Base-by-base conservation (phyloP, 2,888 invertebrate species). In the Perizoma affinitatum region DNA sequence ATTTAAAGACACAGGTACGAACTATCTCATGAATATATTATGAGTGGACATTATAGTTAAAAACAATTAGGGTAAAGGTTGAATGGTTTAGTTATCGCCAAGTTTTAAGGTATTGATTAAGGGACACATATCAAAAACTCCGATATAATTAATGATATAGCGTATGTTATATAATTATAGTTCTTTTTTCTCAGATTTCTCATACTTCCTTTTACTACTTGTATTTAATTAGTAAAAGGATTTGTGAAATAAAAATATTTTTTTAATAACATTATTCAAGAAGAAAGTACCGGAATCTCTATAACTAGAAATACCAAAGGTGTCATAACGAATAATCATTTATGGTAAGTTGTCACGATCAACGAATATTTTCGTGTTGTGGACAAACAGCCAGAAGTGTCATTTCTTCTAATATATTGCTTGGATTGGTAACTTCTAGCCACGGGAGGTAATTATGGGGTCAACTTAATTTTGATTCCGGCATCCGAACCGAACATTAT, bases 11-110 rank as follows among this genome's bases (percentile, higher is more conserved):
- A 85, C 80, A 80, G 82, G 82, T 79, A 80, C 83, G 70, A 76
- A 72, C 75, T 74, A 76, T 79, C 78, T 86, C 83, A 86, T 87
- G 87, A 87, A 88, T 88, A 86, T 74, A 78, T 84, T 83, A 86
- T 73, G 68, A 73, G 70, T 79, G 77, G 77, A 82, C 78, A 80
- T 84, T 82, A 78, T 75, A 79, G 79, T 82, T 79, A 79, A 71
- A 82, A 80, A 82, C 75, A 79, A 82, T 84, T 78, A 78, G 66
- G 64, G 66, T 69, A 68, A 66, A 60, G 45, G 56, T 64, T 47
- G 11, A 52, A 42, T 56, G 54, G 11, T 54, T 58, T 38, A 38
- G 45, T 55, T 62, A 63, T 56, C 55, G 41, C 34, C 35, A 33
- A 51, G 55, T 42, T 53, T 63, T 9, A 48, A 48, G 36, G 41